Percentiles rank a stretch among this genome's conserved stretches.
phyloP scores from a whole-genome alignment of 2,113 vertebrate species.

The Cynocephalus volans region DNA sequence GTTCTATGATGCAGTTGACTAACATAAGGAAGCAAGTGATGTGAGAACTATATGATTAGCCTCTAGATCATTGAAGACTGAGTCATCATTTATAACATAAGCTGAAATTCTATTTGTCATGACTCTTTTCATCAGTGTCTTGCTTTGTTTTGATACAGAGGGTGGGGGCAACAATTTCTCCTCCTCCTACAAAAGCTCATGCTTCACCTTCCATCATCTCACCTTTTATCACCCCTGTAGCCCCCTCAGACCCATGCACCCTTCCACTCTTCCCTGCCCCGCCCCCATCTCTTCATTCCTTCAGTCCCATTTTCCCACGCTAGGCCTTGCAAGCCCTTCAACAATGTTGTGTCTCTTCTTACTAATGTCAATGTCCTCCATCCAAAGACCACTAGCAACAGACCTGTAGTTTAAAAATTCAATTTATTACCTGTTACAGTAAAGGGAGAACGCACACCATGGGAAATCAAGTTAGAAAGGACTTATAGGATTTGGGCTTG shows the following conservation, averaged over 20 bases:
- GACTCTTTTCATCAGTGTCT: conserved; percentile 17
- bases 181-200: not conserved
- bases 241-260: not conserved
- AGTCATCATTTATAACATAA: conserved; percentile 26
- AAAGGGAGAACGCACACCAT: not conserved
- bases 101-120: no score
- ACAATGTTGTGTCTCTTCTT: not conserved
- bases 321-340: not conserved
- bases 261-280: not conserved
- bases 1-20: not conserved
- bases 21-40: not conserved
- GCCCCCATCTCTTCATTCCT: not conserved
- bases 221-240: not conserved
- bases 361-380: not conserved
- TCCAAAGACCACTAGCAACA: not conserved
- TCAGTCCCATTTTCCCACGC: not conserved
- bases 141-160: conserved; percentile 17
- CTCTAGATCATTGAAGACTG: not conserved
- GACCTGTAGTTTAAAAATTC: not conserved
- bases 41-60: not conserved
- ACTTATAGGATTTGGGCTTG: not conserved
- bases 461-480: not conserved
- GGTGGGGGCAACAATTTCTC: not conserved
- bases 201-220: not conserved
- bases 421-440: conserved; percentile 1